These are phyloP conservation scores for Aphelinus atriplicis DNA, from an alignment of 1,140 invertebrate genomes.

Conservation along the genomic window DNA sequence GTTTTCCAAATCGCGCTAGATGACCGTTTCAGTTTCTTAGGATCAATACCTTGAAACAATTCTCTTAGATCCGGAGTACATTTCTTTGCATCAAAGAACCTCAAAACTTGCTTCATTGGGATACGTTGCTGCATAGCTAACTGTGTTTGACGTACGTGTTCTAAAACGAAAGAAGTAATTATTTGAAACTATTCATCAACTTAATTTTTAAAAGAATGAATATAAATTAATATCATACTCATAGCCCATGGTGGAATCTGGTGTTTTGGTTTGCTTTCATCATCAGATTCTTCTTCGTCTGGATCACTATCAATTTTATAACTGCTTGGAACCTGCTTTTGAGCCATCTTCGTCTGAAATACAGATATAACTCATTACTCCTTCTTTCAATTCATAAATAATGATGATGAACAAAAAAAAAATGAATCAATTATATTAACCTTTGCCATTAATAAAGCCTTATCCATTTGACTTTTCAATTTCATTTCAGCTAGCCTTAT, in stretches of 20 bases:
- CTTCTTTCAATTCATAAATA: background rate
- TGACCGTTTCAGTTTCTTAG: constrained; percentile 72
- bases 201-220: constrained; percentile 12
- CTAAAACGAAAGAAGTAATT: constrained; percentile 50
- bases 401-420: background rate
- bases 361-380: too few species aligned
- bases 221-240: constrained; percentile 52
- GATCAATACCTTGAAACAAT: constrained; percentile 75
- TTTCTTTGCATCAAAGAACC: constrained; percentile 71
- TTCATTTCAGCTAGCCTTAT: constrained; percentile 57
- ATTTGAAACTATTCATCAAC: constrained; percentile 11
- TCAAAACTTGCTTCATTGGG: constrained; percentile 63
- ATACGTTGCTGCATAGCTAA: constrained; percentile 56
- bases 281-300: constrained; percentile 69
- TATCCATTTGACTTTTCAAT: constrained; percentile 52
- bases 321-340: constrained; percentile 43
- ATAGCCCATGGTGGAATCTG: constrained; percentile 67
- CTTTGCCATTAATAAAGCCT: constrained; percentile 47
- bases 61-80: constrained; percentile 73
- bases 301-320: constrained; percentile 61
- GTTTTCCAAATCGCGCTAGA: constrained; percentile 78
- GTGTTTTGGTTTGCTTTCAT: constrained; percentile 66
- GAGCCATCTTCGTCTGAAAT: constrained; percentile 28
- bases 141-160: constrained; percentile 49
- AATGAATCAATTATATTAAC: constrained; percentile 29